Base-by-base conservation (phyloP, 2,888 invertebrate genomes). In the Apodemia zela region DNA sequence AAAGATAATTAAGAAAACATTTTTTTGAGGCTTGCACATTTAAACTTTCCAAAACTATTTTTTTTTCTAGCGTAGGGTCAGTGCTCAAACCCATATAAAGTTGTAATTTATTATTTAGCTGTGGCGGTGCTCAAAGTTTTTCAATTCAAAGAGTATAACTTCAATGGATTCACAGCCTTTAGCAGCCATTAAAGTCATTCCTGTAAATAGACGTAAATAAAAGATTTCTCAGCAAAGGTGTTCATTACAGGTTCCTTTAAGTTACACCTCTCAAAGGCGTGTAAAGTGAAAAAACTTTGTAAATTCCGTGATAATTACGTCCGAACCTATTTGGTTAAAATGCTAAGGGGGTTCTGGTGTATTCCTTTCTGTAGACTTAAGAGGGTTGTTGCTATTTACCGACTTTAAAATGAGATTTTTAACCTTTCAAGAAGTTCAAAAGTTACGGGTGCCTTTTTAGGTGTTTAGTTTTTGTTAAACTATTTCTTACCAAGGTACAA, bases 251-350 rank as follows among this genome's bases (percentile, higher is more conserved):
- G 15, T 57, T 29, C 25, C 25, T 57, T 25, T 29, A 25, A 18
- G 15, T 57, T 57, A 54, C 54, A 54, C 29, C 15, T 54, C 54
- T 57, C 57, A 57, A 57, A 51, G 51, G 51, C 51, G 51, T 51
- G 51, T 51, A 51, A 51, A 57, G 57, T 57, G 57, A 29, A 57
- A 57, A 57, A 29, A 57, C 57, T 57, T 57, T 29, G 29, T 29
- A 29, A 29, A 29, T n/a, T 29, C 57, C 47, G n/a, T 8, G 29
- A 57, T 57, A 57, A 57, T 57, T 57, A 57, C 57, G 57, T 57
- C 57, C 29, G 29, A 57, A 57, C 57, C 57, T 29, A 57, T 57
- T 29, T 13, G 57, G 57, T 57, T 21, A 57, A 57, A 54, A 25
- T 25, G 54, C 25, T 8, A 15, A 57, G 29, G 13, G 57, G 57